Conservation (phyloP, 1,140 invertebrate genomes). For the Lordiphosa mommai region DNA sequence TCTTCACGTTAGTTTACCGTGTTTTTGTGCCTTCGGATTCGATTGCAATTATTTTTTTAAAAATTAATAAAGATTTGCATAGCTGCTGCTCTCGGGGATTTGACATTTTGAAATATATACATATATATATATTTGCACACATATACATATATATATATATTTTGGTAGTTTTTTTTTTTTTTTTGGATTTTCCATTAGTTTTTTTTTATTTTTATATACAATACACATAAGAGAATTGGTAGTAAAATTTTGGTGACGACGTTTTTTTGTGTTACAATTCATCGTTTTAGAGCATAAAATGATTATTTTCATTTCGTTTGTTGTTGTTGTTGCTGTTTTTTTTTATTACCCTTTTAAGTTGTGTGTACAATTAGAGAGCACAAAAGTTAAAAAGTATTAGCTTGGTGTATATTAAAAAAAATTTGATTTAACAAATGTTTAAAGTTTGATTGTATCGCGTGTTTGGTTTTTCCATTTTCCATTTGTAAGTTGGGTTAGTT, state of each 20-base stretch:
- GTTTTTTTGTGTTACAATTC: constrained; percentile 34
- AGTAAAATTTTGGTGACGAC: constrained; percentile 74
- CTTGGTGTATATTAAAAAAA: constrained; percentile 70
- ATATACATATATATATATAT: constrained; percentile 63
- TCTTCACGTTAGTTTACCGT: constrained; percentile 22
- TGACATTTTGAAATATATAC: constrained; percentile 6
- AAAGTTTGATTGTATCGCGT: constrained; percentile 73
- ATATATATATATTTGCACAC: constrained; percentile 40
- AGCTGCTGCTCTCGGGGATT: constrained; percentile 27
- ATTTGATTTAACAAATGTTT: constrained; percentile 59
- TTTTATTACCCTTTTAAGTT: constrained; percentile 63
- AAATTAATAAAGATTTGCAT: constrained; percentile 48
- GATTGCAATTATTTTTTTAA: constrained; percentile 51
- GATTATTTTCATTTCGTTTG: constrained; percentile 34
- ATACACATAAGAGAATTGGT: constrained; percentile 73
- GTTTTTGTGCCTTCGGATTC: constrained; percentile 31
- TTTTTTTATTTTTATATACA: constrained; percentile 68
- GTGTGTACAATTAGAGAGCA: constrained; percentile 74
- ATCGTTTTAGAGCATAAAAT: constrained; percentile 60
- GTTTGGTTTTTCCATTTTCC: constrained; percentile 12
- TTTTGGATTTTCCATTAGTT: constrained; percentile 14
- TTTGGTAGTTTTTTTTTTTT: constrained; percentile 14
- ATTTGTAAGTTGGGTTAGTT: constrained; percentile 5
- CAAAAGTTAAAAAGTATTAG: constrained; percentile 64
- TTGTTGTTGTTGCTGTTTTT: constrained; percentile 23